Evolutionary conservation across 2,888 invertebrate genomes (phyloP), one percentile per base, ranked within the genome.

Genomic region (Cephus rjabovi): DNA sequence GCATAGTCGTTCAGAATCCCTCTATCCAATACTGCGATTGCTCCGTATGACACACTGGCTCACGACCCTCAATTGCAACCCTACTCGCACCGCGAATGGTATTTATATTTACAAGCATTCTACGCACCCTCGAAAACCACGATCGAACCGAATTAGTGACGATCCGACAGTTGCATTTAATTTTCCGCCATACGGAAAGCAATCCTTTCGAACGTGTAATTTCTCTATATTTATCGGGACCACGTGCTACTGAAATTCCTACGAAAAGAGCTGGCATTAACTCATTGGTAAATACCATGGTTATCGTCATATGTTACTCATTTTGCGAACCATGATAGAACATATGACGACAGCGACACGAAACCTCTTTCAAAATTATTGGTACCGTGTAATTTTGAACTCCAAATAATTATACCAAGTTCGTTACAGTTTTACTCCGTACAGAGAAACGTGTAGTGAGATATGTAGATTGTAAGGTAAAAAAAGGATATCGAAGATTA

Each of bases 91-190:
- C 78, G 76, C 77, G 76, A 74, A 76, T 80, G 76, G 74, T 80
- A 86, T 87, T 84, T 87, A 87, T 86, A 86, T 83, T 86, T 84
- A 81, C 79, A 56, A 56, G 56, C 81, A 79, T 84, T 87, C 83
- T 84, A 86, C 84, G 83, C 82, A 81, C 81, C 83, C 80, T 81
- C 83, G 79, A 77, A 80, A 80, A 80, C 77, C 77, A 79, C 76
- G 77, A 81, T 83, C 77, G 80, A n/a, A 73, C 78, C 80, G 80
- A 86, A 86, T 84, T 82, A 82, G 74, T 81, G 79, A 81, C 76
- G 71, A 34, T 34, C 33, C 81, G 84, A 85, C 87, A 87, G 87
- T 86, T 87, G 87, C 85, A 86, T 86, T 87, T 86, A 82, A 87
- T 87, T 87, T 81, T 79, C 76, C 71, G 75, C 76, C 79, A 76